Percentiles rank a stretch among this genome's conserved stretches.
These are phyloP conservation scores for Hyphantria cunea DNA, from an alignment of 1,140 invertebrate species.

Conservation along the genomic window DNA sequence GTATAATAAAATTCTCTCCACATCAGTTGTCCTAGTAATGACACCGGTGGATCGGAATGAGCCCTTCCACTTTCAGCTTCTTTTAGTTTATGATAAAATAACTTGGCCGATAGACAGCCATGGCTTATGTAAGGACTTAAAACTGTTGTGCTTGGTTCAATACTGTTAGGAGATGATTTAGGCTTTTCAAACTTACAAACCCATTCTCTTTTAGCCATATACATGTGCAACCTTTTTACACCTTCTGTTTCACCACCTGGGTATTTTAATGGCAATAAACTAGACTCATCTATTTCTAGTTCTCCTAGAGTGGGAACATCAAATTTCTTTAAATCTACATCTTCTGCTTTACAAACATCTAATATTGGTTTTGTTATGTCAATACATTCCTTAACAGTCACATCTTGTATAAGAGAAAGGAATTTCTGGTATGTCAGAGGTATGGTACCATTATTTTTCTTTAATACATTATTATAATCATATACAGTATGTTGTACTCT, in stretches of 20 bases:
- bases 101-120: slow-evolving; percentile 86
- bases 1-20: slow-evolving; percentile 91
- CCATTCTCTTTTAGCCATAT: slow-evolving; percentile 85
- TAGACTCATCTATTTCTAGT: slow-evolving; percentile 79
- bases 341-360: slow-evolving; percentile 69
- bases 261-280: slow-evolving; percentile 80
- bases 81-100: slow-evolving; percentile 85
- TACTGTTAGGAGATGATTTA: slow-evolving; percentile 87
- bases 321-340: slow-evolving; percentile 82
- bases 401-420: slow-evolving; percentile 82
- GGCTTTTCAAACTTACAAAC: slow-evolving; percentile 89
- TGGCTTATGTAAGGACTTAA: slow-evolving; percentile 89
- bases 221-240: slow-evolving; percentile 83
- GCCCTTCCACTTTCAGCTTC: slow-evolving; percentile 79
- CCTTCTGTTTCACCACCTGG: slow-evolving; percentile 88
- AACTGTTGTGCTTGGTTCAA: slow-evolving; percentile 88
- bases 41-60: slow-evolving; percentile 84
- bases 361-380: slow-evolving; percentile 75
- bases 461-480: slow-evolving; percentile 84
- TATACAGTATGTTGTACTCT: slow-evolving; percentile 88
- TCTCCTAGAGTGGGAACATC: slow-evolving; percentile 84
- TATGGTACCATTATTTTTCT: slow-evolving; percentile 84
- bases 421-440: slow-evolving; percentile 89
- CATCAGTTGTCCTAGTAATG: slow-evolving; percentile 86
- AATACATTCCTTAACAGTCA: slow-evolving; percentile 82